Base-by-base conservation (phyloP, 2,113 vertebrate genomes). In the Trematocara macrostoma region DNA sequence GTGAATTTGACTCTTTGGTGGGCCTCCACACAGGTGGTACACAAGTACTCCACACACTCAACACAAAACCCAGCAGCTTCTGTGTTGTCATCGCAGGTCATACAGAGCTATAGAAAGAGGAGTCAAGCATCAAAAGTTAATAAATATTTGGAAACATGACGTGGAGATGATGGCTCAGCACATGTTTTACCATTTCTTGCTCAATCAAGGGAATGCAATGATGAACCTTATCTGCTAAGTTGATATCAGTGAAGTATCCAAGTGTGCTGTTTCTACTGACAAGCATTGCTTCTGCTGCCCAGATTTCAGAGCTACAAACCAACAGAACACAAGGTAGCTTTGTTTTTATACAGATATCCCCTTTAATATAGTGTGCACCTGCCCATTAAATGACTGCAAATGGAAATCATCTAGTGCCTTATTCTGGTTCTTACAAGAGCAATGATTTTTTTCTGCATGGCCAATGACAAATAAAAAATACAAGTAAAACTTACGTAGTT, bases 1-100 rank as follows among this genome's bases (percentile, higher is more conserved):
- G 98, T 99, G 95, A 99, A 99, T 94, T 98, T 99, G 55, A 99
- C 98, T 84, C 98, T 96, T 79, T 98, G 98, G 90, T 99, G 98
- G 76, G 98, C 98, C 92, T 98, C 96, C 88, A 99, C 97, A 83
- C 98, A 99, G 8, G 98, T 98, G 90, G 97, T 96, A 51, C 98
- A 99, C 84, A 99, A 95, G 97, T 98, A 99, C 93, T 99, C 98
- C 3, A 97, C 97, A 85, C 98, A 99, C 79, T 99, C 97, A 52
- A 98, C 97, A 89, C 98, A 99, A 94, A 98, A 99, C 0, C 97
- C 98, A 2, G 97, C 94, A 29, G 98, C 98, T 94, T 98, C 97
- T 2, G 98, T 97, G 90, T 98, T 98, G 92, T 99, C 98, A 40
- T 98, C 96, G 79, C 98, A 99, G 92, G 98, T 98, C 93, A 98